Percentiles rank a stretch among this genome's conserved stretches.
Evolutionary conservation across 64 coral and sea anemone species (phyloP).

Genomic region (Actinia tenebrosa): DNA sequence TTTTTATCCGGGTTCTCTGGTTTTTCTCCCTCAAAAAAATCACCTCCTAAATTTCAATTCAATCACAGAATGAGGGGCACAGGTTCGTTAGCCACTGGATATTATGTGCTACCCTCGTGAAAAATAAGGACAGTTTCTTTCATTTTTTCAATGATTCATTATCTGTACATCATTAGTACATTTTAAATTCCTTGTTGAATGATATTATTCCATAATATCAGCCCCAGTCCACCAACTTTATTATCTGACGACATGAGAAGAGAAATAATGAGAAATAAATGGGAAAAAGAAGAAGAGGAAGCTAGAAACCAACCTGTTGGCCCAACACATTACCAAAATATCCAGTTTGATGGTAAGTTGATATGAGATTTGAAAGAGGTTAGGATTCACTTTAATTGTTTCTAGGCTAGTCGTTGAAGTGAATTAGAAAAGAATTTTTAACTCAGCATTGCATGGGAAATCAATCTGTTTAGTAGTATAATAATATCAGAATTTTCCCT

Average conservation of each 20-base stretch:
- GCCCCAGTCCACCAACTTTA: slow-evolving; percentile 77
- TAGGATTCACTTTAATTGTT: too few relatives aligned
- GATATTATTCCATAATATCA: not conserved
- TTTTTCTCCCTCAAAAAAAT: too few relatives aligned
- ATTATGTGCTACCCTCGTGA: too few relatives aligned
- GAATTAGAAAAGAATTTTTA: too few relatives aligned
- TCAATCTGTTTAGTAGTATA: not conserved
- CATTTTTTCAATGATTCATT: not conserved
- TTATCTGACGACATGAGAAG: slow-evolving; percentile 96
- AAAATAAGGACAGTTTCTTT: too few relatives aligned
- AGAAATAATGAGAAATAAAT: slow-evolving; percentile 87
- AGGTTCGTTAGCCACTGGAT: too few relatives aligned
- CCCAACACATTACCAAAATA: slow-evolving; percentile 90
- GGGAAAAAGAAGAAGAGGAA: slow-evolving; percentile 91
- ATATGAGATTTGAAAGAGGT: not conserved
- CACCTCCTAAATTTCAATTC: too few relatives aligned
- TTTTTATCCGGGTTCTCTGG: too few relatives aligned
- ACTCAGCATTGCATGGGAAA: too few relatives aligned
- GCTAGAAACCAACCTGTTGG: slow-evolving; percentile 70
- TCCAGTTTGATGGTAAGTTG: slow-evolving; percentile 83
- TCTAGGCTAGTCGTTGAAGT: too few relatives aligned
- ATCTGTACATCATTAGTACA: not conserved
- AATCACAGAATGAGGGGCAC: too few relatives aligned
- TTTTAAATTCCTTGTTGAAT: not conserved
- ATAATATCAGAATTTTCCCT: not conserved